Evolutionary conservation across 2,888 invertebrate genomes (phyloP).

Genomic region (Cosmia trapezina): DNA sequence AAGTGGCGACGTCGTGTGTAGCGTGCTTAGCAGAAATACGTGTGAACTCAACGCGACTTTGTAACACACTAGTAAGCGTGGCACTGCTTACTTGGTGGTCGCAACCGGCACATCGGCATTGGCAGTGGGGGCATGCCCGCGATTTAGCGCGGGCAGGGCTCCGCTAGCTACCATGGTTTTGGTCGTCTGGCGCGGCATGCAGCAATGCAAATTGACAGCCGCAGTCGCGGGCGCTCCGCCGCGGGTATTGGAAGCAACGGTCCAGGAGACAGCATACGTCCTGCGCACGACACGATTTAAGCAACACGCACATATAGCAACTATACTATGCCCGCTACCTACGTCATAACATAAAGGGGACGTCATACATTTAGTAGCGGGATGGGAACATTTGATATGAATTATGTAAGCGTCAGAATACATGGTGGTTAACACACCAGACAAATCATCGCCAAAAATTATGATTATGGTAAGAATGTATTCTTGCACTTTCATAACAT

Average conservation of each 20-base stretch:
- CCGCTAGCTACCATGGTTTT: constrained; percentile 90
- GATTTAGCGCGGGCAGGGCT: constrained; percentile 85
- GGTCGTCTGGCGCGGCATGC: constrained; percentile 94
- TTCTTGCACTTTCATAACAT: constrained; percentile 36
- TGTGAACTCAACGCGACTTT: constrained; percentile 66
- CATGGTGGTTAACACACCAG: not conserved
- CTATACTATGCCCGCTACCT: constrained; percentile 53
- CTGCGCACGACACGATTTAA: constrained; percentile 90
- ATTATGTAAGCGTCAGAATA: constrained; percentile 37
- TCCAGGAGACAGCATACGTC: constrained; percentile 97
- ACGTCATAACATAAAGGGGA: constrained; percentile 35
- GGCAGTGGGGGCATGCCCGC: constrained; percentile 89
- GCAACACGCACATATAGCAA: constrained; percentile 80
- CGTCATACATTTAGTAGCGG: constrained; percentile 41
- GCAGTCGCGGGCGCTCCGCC: constrained; percentile 95
- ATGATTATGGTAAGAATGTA: not conserved
- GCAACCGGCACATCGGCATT: constrained; percentile 87
- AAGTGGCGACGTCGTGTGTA: constrained; percentile 68
- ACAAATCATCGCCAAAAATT: not conserved
- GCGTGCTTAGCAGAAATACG: constrained; percentile 71
- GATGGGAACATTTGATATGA: constrained; percentile 20
- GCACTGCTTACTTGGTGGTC: constrained; percentile 89
- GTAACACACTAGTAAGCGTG: constrained; percentile 84
- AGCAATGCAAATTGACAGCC: constrained; percentile 97
- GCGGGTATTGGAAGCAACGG: constrained; percentile 96